These are phyloP conservation scores for Neomicropteryx cornuta DNA, from an alignment of 1,140 invertebrate genomes.

Conservation along the genomic window DNA sequence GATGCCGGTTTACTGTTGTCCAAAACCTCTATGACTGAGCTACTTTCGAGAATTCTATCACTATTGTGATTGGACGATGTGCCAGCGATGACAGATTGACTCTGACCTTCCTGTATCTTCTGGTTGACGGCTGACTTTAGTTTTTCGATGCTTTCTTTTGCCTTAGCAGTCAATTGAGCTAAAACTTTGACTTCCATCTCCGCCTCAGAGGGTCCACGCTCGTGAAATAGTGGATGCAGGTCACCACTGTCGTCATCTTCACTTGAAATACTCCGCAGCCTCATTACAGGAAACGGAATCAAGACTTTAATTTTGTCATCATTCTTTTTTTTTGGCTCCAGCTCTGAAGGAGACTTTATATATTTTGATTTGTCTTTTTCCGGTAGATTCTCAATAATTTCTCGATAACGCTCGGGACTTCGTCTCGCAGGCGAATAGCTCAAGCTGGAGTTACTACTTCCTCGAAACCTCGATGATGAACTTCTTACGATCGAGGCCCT, in stretches of 20 bases:
- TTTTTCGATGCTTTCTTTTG: too few species aligned
- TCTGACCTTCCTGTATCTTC: too few species aligned
- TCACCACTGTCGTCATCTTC: constrained; percentile 42
- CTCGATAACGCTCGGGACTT: constrained; percentile 50
- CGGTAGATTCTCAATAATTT: constrained; percentile 41
- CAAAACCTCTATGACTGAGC: too few species aligned
- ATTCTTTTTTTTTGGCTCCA: constrained; percentile 24
- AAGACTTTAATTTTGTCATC: constrained; percentile 19
- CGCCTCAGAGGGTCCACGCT: constrained; percentile 25
- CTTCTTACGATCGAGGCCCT: background rate
- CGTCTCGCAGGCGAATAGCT: constrained; percentile 53
- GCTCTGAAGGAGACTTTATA: constrained; percentile 29
- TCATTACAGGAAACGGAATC: constrained; percentile 42
- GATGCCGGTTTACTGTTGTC: too few species aligned
- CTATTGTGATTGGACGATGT: too few species aligned
- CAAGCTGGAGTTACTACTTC: constrained; percentile 41
- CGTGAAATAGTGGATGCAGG: constrained; percentile 26
- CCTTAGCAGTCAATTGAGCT: constrained; percentile 46
- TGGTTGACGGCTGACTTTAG: too few species aligned
- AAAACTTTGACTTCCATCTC: constrained; percentile 44
- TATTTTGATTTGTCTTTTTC: constrained; percentile 41
- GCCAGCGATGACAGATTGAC: too few species aligned
- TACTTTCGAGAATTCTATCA: too few species aligned
- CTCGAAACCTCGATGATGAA: constrained; percentile 23
- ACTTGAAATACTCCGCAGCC: constrained; percentile 47